Conservation (phyloP, 2,888 invertebrate species). For the Dusona sp. region DNA sequence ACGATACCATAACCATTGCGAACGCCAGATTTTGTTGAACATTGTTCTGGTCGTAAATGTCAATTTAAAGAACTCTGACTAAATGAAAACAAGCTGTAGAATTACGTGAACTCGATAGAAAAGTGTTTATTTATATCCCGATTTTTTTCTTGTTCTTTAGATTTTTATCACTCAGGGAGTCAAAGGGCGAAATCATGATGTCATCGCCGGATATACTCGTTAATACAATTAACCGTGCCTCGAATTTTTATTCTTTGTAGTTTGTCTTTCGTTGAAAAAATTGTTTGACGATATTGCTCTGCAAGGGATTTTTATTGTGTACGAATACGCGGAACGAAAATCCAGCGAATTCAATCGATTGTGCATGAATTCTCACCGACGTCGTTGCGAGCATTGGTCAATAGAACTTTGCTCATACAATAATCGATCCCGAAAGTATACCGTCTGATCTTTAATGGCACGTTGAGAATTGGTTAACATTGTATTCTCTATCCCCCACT, state of each 20-base stretch:
- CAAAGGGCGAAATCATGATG: no score
- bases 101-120: background rate
- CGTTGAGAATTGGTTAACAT: no score
- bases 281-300: no score
- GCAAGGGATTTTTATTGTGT: no score
- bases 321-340: no score
- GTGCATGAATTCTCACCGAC: background rate
- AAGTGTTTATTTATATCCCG: background rate
- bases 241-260: no score
- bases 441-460: no score
- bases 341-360: no score
- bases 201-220: no score
- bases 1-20: background rate
- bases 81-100: background rate
- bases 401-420: background rate
- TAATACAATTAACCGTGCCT: no score
- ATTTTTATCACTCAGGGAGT: background rate
- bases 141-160: background rate
- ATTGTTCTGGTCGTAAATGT: background rate
- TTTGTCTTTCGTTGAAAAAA: no score
- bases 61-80: background rate
- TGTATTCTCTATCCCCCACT: conserved; percentile 37
- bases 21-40: background rate
- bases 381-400: background rate
- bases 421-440: no score